Percentiles rank a stretch among this genome's conserved stretches.
These are phyloP conservation scores for Ameiurus melas DNA, from an alignment of 2,113 vertebrate genomes.

Conservation along the genomic window DNA sequence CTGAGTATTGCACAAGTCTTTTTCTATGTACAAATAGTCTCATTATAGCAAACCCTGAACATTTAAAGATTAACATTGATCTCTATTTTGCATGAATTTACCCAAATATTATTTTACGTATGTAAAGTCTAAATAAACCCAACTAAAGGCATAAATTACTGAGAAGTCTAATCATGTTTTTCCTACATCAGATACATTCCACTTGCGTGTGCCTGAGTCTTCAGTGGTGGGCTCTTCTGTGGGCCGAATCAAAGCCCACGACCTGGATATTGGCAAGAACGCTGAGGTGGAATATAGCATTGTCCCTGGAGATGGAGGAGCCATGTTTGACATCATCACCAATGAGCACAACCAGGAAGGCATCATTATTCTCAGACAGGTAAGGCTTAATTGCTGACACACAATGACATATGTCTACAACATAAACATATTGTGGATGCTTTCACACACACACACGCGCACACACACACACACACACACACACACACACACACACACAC, in stretches of 20 bases:
- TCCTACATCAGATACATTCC: constrained; percentile 85
- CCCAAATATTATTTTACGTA: neutral
- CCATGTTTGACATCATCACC: constrained; percentile 92
- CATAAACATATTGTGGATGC: neutral
- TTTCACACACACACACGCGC: neutral
- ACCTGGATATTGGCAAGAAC: constrained; percentile 90
- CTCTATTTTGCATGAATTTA: neutral
- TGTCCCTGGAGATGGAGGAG: constrained; percentile 92
- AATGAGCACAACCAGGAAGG: constrained; percentile 94
- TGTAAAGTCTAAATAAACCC: neutral
- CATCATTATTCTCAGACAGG: constrained; percentile 90
- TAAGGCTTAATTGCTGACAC: constrained; percentile 59
- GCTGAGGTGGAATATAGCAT: constrained; percentile 96
- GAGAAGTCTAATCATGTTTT: neutral
- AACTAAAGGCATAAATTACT: neutral
- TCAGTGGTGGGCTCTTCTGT: constrained; percentile 86
- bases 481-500: neutral
- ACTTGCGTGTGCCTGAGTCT: constrained; percentile 91
- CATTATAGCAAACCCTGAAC: neutral
- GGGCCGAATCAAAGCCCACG: constrained; percentile 93
- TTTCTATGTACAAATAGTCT: neutral
- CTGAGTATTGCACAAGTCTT: neutral
- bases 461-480: neutral
- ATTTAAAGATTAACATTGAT: neutral
- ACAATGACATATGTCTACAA: no score